phyloP scores from a whole-genome alignment of 2,888 invertebrate genomes.

The Lasioglossum figueresi region DNA sequence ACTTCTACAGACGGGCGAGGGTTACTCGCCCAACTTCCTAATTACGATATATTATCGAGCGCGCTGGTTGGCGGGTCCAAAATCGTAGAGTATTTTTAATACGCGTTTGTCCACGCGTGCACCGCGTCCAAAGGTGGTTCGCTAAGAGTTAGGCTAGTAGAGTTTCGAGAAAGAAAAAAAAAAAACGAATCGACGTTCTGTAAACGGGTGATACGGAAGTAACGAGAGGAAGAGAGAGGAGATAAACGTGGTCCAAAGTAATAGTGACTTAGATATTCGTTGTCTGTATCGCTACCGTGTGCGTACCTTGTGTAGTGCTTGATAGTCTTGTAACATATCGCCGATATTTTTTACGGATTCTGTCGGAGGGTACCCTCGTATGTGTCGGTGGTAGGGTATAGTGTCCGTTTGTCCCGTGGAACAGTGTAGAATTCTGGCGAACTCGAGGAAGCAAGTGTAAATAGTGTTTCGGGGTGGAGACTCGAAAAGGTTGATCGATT shows the following conservation, averaged over 20 bases:
- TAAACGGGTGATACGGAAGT: slow-evolving; percentile 33
- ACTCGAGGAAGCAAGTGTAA: not conserved
- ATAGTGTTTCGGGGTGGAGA: not conserved
- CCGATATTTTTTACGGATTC: slow-evolving; percentile 42
- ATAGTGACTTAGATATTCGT: slow-evolving; percentile 71
- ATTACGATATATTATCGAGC: slow-evolving; percentile 72
- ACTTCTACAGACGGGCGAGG: slow-evolving; percentile 28
- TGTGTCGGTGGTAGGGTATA: not conserved
- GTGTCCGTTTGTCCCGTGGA: slow-evolving; percentile 6
- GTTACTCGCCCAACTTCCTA: slow-evolving; percentile 53
- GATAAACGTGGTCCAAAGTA: slow-evolving; percentile 65
- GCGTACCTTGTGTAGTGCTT: not conserved
- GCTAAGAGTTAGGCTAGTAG: slow-evolving; percentile 57
- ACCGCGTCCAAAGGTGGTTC: slow-evolving; percentile 34
- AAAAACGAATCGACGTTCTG: slow-evolving; percentile 44
- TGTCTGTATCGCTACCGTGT: slow-evolving; percentile 8
- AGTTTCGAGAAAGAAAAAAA: not conserved
- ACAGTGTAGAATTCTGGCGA: not conserved
- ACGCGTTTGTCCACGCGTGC: slow-evolving; percentile 39
- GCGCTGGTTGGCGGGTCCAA: slow-evolving; percentile 84
- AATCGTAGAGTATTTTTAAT: slow-evolving; percentile 82
- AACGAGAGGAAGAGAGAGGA: not conserved
- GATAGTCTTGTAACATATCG: not conserved
- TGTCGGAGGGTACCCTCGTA: slow-evolving; percentile 9
- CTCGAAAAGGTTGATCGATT: not conserved